Base-by-base conservation (phyloP, 2,888 invertebrate species). In the Epinotia demarniana region DNA sequence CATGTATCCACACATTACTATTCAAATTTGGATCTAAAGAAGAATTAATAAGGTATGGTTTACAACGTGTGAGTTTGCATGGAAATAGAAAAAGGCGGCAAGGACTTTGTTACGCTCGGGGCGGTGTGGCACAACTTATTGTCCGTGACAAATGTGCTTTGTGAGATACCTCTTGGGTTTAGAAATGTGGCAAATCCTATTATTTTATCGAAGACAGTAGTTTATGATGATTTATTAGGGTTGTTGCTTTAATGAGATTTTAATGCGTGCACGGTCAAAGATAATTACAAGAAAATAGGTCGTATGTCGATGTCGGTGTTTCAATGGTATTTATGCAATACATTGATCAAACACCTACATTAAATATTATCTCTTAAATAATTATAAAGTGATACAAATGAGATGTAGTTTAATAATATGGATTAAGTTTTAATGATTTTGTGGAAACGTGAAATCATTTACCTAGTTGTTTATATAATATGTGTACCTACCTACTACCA, bases 141-240 rank as follows among this genome's bases (percentile, higher is more conserved):
- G 81, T 79, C 84, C 84, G 83, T 86, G 80, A 81, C 86, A 79
- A 85, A 88, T 86, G 70, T 61, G 58, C 76, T 76, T 69, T 78
- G 77, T 75, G 71, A 71, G 71, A 67, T 75, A 75, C 75, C 75
- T 71, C 71, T 75, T 62, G 71, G 75, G 75, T 43, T 72, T 67
- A 72, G 75, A 75, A 75, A 75, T 72, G 67, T 67, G 75, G 71
- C 75, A 67, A 75, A 75, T 75, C 75, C 75, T 72, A 72, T 72
- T 75, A 75, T 75, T 75, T 72, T 72, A 75, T 62, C 55, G 67
- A 67, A 61, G 66, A 72, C 71, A 67, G 75, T 75, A 75, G 75
- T 75, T 75, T 67, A 72, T 75, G 61, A 72, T 75, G 66, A 75
- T 75, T 75, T 75, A 75, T 75, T 61, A 57, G 61, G 66, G 72